Conservation (phyloP, 2,797 vertebrate species). For the Octomys mimax region DNA sequence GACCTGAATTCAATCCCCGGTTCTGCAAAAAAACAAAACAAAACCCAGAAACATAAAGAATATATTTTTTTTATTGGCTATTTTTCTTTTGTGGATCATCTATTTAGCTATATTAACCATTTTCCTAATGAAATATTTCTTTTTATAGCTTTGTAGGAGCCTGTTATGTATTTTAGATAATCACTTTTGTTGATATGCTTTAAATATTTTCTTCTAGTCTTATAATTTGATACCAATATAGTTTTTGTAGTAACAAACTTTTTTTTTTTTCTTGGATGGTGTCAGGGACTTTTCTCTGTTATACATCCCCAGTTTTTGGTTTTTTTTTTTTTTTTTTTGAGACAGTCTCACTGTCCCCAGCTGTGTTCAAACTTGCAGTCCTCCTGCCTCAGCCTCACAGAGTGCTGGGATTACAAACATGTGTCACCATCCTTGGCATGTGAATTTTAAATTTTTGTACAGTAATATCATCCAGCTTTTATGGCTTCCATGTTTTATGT, state of each 20-base stretch:
- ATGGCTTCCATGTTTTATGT: constrained; percentile 14
- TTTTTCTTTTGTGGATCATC: constrained; percentile 31
- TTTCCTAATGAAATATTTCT: constrained; percentile 2
- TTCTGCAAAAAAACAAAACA: no score
- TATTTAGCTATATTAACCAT: not conserved
- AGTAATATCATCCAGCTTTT: not conserved
- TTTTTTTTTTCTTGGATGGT: not conserved
- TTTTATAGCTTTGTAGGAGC: constrained; percentile 46
- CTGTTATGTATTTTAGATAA: constrained; percentile 5
- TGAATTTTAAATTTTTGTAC: constrained; percentile 17
- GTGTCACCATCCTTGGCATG: not conserved
- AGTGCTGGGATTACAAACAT: not conserved
- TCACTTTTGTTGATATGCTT: constrained; percentile 21
- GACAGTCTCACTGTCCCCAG: not conserved
- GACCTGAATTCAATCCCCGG: no score
- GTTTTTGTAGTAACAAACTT: constrained; percentile 22
- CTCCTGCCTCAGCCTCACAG: not conserved
- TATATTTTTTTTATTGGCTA: not conserved
- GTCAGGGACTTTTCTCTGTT: not conserved
- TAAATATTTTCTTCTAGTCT: constrained; percentile 22
- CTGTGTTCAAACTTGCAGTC: not conserved
- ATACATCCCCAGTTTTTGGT: not conserved
- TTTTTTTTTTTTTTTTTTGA: not conserved
- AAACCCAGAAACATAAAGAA: not conserved
- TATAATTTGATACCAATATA: not conserved